Conservation (phyloP, 2,888 invertebrate species). For the Athalia circularis region DNA sequence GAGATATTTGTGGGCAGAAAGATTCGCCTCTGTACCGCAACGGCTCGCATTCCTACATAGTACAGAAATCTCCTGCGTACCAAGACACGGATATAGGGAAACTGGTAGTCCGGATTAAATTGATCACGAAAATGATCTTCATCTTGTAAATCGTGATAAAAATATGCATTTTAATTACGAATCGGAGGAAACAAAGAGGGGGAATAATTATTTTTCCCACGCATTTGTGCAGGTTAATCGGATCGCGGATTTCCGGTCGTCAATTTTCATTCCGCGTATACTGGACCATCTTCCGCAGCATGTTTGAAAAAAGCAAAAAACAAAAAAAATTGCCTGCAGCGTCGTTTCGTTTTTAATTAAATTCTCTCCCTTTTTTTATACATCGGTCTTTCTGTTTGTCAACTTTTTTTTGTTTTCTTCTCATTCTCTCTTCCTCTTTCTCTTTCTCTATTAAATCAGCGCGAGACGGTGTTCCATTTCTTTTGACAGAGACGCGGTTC, state of each 20-base stretch:
- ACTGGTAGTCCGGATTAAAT: no score
- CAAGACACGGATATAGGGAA: no score
- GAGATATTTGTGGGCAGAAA: background rate
- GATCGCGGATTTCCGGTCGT: no score
- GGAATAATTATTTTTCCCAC: no score
- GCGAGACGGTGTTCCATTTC: conserved; percentile 42
- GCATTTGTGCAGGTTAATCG: no score
- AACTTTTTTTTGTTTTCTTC: background rate
- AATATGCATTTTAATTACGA: no score
- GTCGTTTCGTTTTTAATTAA: conserved; percentile 10
- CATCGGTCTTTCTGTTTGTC: background rate
- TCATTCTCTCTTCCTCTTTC: conserved; percentile 17
- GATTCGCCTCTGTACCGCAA: background rate
- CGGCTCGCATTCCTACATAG: no score
- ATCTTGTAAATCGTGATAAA: no score
- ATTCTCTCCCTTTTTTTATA: background rate
- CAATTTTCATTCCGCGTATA: no score
- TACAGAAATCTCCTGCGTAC: no score
- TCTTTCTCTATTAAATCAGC: conserved; percentile 46
- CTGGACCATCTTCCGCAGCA: background rate
- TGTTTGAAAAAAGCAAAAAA: background rate
- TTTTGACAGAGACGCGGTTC: conserved; percentile 7
- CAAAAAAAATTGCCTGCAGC: background rate
- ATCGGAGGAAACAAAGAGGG: no score
- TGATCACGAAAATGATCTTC: no score